Percentiles rank a stretch among this genome's conserved stretches.
phyloP scores from a whole-genome alignment of 2,797 vertebrate species.

The Danio jaintianensis region DNA sequence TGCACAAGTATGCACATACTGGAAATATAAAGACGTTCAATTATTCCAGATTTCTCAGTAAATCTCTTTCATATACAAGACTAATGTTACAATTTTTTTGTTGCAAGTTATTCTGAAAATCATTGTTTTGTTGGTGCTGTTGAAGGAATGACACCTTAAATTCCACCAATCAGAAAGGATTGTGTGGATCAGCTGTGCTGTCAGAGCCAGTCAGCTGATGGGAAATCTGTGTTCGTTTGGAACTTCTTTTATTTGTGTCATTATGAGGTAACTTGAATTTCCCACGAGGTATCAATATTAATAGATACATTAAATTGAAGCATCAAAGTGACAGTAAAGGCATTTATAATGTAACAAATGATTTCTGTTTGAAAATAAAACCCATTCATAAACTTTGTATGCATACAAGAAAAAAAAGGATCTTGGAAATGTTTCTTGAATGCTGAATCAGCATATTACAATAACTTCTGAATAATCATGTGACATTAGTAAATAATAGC shows the following conservation, averaged over 20 bases:
- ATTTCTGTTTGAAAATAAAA: too few species aligned
- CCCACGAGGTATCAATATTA: neutral
- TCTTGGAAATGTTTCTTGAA: neutral
- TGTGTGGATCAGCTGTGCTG: slow-evolving; percentile 2
- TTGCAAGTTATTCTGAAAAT: slow-evolving; percentile 25
- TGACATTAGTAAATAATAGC: neutral
- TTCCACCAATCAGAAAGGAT: slow-evolving; percentile 4
- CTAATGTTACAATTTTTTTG: slow-evolving; percentile 9
- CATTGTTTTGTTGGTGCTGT: neutral
- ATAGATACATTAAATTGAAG: neutral
- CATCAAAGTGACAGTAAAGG: neutral
- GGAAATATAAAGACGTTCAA: slow-evolving; percentile 79
- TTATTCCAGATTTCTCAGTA: slow-evolving; percentile 74
- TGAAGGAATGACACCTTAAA: slow-evolving; percentile 12
- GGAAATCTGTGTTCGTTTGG: neutral
- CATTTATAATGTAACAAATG: neutral
- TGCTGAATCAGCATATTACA: neutral
- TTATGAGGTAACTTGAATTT: neutral
- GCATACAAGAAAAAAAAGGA: too few species aligned
- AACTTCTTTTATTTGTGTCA: neutral
- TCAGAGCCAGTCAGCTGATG: slow-evolving; percentile 1
- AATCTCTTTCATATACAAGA: slow-evolving; percentile 55
- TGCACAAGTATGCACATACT: slow-evolving; percentile 36
- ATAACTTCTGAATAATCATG: neutral
- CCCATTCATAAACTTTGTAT: too few species aligned